Conservation (phyloP, 2,797 vertebrate genomes). For the Leptatherina wallacei region DNA sequence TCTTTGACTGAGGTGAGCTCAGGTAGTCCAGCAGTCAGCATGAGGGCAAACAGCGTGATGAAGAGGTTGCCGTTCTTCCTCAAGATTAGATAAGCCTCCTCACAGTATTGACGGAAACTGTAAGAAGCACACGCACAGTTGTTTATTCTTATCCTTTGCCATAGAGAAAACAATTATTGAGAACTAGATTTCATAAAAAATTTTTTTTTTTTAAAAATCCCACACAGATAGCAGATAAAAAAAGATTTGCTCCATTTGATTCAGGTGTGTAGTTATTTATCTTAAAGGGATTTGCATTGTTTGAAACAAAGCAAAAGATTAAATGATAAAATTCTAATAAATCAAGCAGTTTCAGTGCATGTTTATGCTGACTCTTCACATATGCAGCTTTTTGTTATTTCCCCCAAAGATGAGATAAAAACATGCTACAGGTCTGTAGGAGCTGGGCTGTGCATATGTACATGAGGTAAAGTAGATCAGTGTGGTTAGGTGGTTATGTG, state of each 20-base stretch:
- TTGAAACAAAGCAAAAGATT: not conserved
- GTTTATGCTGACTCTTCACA: not conserved
- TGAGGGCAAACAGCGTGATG: conserved; percentile 98
- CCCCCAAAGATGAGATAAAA: not conserved
- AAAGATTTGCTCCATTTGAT: not conserved
- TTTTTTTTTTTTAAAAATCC: not conserved
- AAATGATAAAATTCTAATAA: not conserved
- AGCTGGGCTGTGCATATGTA: not conserved
- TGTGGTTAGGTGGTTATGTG: not conserved
- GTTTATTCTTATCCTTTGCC: not conserved
- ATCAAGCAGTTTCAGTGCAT: not conserved
- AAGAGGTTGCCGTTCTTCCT: conserved; percentile 96
- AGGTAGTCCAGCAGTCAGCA: conserved; percentile 97
- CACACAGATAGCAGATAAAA: not conserved
- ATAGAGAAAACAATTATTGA: not conserved
- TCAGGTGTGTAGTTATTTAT: not conserved
- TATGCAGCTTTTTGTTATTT: not conserved
- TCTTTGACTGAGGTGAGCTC: conserved; percentile 97
- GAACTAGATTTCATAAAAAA: not conserved
- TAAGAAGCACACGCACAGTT: conserved; percentile 2
- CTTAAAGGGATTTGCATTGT: not conserved
- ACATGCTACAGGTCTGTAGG: not conserved
- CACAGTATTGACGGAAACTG: conserved; percentile 96
- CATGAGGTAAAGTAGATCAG: conserved; percentile 7
- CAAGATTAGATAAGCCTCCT: conserved; percentile 94